phyloP scores from a whole-genome alignment of 2,797 vertebrate genomes.

The Pseudocheirus occidentalis region DNA sequence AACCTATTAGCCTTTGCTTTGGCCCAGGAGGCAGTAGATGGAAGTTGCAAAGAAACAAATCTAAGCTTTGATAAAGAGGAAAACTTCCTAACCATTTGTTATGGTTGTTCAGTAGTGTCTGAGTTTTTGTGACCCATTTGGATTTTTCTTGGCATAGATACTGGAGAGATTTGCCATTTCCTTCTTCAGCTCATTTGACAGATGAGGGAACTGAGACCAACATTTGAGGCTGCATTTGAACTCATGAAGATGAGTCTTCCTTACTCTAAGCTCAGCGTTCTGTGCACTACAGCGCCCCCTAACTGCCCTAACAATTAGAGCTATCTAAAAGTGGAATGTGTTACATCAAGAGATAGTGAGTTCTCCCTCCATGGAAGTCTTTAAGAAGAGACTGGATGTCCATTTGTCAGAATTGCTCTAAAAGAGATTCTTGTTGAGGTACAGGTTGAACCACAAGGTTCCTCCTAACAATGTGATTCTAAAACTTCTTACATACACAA shows the following conservation, averaged over 20 bases:
- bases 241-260: not conserved
- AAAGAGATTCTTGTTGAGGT: not conserved
- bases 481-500: not conserved
- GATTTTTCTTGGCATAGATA: not conserved
- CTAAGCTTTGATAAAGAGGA: not conserved
- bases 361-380: not conserved
- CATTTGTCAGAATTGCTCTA: not conserved
- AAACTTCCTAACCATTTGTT: not conserved
- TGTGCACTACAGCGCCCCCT: too few species aligned
- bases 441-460: not conserved
- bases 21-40: not conserved
- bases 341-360: not conserved
- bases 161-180: not conserved
- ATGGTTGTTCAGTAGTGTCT: not conserved
- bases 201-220: not conserved
- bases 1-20: not conserved
- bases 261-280: not conserved
- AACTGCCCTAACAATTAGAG: not conserved
- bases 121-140: not conserved
- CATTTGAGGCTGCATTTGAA: not conserved
- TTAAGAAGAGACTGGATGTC: not conserved
- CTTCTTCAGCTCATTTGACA: not conserved
- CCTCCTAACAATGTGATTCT: not conserved
- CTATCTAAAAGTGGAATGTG: not conserved
- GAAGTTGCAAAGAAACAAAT: not conserved